Base-by-base conservation (phyloP, 2,113 vertebrate species). In the Anoura caudifer region DNA sequence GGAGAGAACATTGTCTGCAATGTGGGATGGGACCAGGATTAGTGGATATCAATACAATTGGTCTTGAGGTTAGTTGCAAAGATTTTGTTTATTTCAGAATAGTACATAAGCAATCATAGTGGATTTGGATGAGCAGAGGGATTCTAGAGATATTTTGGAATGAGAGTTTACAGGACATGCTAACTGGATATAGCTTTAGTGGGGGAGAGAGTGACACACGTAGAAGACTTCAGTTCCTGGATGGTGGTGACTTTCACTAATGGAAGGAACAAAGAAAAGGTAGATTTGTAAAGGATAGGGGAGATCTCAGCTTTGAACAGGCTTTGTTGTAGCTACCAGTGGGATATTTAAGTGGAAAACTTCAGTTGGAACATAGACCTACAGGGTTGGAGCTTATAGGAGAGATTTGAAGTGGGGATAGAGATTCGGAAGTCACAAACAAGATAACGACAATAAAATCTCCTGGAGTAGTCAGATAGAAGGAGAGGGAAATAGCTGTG, bases 271-370 rank as follows among this genome's bases (percentile, higher is more conserved):
- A 31, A 15, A 4, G 4, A 83, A 77, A 79, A 14, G 2, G 0
- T n/a, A 31, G 47, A 47, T n/a, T 87, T 41, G 0, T 81, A n/a
- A 33, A 3, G 0, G 2, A 0, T 2, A 0, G 45, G 13, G 17
- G 3, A 67, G 22, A 54, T 4, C 65, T 75, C 50, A 94, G 1
- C 26, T 90, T 76, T 84, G 8, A 76, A 28, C 0, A 4, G 7
- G 4, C 14, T 93, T 54, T 75, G 14, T 20, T 65, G 7, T 45
- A 84, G 31, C 9, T 31, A 41, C 43, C 11, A 8, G 3, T 24
- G 12, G 1, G 22, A 0, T 12, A 45, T 65, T 70, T 77, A 54
- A 54, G 3, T 52, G 28, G 19, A 43, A 95, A 94, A 54, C 8
- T 63, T 84, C 38, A 36, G 5, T 20, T 26, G 43, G 4, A 8